These are phyloP conservation scores for Andrena hattorfiana DNA, from an alignment of 2,888 invertebrate species.

Conservation along the genomic window DNA sequence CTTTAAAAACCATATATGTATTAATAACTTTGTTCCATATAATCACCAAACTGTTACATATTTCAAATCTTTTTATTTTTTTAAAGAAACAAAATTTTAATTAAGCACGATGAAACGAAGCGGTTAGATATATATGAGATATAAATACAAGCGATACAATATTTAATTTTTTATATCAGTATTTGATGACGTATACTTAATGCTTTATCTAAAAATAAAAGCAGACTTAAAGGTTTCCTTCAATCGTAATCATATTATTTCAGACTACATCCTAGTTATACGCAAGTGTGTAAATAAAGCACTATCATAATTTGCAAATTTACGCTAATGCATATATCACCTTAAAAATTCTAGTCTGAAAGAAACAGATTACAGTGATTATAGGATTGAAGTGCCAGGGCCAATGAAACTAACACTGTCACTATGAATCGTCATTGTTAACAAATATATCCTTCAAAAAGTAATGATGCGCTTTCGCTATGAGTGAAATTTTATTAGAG, in stretches of 20 bases:
- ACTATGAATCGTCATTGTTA: slow-evolving; percentile 55
- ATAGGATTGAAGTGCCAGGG: slow-evolving; percentile 54
- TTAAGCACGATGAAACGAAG: slow-evolving; percentile 52
- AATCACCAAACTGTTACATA: slow-evolving; percentile 66
- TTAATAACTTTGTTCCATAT: slow-evolving; percentile 64
- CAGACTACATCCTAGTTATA: slow-evolving; percentile 59
- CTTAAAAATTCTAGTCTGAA: slow-evolving; percentile 60
- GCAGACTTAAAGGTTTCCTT: slow-evolving; percentile 46
- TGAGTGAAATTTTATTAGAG: not conserved
- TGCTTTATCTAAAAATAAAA: slow-evolving; percentile 35
- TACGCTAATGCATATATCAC: slow-evolving; percentile 36
- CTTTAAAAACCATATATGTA: slow-evolving; percentile 45
- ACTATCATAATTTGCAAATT: slow-evolving; percentile 51
- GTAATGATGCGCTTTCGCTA: slow-evolving; percentile 41
- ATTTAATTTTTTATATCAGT: slow-evolving; percentile 71
- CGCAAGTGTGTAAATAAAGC: slow-evolving; percentile 50
- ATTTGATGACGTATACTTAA: slow-evolving; percentile 59
- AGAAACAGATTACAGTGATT: slow-evolving; percentile 52
- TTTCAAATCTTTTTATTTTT: slow-evolving; percentile 71
- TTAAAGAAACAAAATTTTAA: slow-evolving; percentile 65
- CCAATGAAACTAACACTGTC: slow-evolving; percentile 60
- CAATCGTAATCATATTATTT: slow-evolving; percentile 50
- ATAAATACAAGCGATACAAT: slow-evolving; percentile 58
- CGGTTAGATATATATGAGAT: slow-evolving; percentile 60
- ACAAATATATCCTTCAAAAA: slow-evolving; percentile 50